Evolutionary conservation across 2,888 invertebrate genomes (phyloP).

Genomic region (Spisula solida): DNA sequence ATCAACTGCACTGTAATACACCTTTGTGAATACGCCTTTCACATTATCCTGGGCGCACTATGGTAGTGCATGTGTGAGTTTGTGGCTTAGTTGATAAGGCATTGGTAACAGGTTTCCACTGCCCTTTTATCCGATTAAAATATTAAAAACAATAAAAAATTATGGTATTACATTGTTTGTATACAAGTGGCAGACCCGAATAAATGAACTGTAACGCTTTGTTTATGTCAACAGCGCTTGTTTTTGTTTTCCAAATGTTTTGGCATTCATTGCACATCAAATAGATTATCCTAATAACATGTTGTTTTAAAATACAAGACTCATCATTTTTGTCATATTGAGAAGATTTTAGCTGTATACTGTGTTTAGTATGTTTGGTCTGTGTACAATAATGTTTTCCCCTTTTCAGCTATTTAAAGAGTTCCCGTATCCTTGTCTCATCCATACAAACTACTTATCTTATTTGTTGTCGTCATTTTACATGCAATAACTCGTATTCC

Average conservation of each 20-base stretch:
- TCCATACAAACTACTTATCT: conserved; percentile 24
- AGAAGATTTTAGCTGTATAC: conserved; percentile 9
- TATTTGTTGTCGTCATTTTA: conserved; percentile 52
- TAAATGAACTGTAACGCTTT: background rate
- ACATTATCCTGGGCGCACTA: no score
- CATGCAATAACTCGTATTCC: conserved; percentile 65
- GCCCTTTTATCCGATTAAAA: no score
- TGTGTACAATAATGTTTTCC: conserved; percentile 26
- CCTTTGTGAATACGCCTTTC: no score
- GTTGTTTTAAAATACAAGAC: background rate
- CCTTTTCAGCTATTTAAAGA: conserved; percentile 17
- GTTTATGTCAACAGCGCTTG: background rate
- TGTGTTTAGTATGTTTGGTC: conserved; percentile 12
- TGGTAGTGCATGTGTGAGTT: no score
- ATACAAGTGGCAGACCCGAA: no score
- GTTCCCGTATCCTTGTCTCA: conserved; percentile 34
- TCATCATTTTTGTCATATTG: conserved; percentile 7
- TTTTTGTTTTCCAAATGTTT: background rate
- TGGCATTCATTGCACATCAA: conserved; percentile 2
- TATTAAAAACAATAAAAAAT: no score
- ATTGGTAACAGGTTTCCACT: no score
- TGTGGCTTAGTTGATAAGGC: no score
- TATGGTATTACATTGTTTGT: no score
- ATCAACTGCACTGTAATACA: no score
- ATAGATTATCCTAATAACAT: background rate